Evolutionary conservation across 1,140 invertebrate genomes (phyloP), one percentile per base, ranked within the genome.

Genomic region (Papilio polyxenes): DNA sequence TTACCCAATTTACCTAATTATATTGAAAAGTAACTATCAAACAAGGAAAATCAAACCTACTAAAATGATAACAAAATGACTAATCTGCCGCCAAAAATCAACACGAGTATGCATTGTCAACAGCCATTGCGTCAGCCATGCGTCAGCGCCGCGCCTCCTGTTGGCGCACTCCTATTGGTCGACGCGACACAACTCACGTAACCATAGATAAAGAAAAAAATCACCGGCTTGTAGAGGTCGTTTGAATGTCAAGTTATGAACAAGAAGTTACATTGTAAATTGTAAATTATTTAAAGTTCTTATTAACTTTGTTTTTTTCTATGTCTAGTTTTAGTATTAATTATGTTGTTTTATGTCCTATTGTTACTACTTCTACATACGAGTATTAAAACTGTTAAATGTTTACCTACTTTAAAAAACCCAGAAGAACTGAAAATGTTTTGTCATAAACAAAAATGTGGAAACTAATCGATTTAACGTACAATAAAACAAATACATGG

Each of bases 71-170:
- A 40, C 37, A 15, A 48, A 15, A n/a, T 77, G 48, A 77, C n/a
- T 56, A 77, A 77, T 77, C n/a, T 77, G 20, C 75, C 75, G 49
- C 75, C 75, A 77, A 77, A 77, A 77, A 69, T 31, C 75, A 49
- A 49, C 23, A 53, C 48, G 48, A 49, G 75, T 75, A 74, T 44
- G 15, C 10, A 8, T 13, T 7, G 6, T 8, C 23, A 31, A 1
- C 23, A 31, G 23, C 23, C 23, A 2, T 77, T 77, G 48, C 75
- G 75, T 77, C 44, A 77, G 75, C 75, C 48, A 53, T 77, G 75
- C 75, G 75, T 77, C 75, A 77, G 20, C 75, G 75, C 75, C 75
- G 75, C 75, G 75, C 75, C 75, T 77, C 49, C 49, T 4, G 75
- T 77, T 77, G 75, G 75, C 75, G 75, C 75, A 49, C 44, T 17